These are phyloP conservation scores for Lepidurus couesii DNA, from an alignment of 1,140 invertebrate genomes.

Conservation along the genomic window DNA sequence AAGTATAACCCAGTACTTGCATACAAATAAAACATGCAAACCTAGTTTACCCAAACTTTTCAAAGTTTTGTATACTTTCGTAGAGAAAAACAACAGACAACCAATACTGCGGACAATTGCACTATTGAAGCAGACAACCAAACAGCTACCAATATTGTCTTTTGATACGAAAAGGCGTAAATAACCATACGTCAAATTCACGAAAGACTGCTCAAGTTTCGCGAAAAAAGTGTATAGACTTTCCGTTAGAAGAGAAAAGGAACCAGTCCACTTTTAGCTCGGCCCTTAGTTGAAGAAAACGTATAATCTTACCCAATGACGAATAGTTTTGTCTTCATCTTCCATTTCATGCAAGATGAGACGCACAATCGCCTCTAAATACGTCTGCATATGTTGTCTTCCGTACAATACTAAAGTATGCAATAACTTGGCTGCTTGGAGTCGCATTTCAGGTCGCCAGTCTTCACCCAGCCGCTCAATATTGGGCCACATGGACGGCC, in stretches of 20 bases:
- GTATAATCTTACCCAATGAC: not conserved
- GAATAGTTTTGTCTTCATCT: not conserved
- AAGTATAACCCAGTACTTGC: too few relatives aligned
- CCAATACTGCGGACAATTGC: too few relatives aligned
- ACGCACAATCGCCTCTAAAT: not conserved
- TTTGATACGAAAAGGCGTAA: too few relatives aligned
- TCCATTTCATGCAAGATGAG: not conserved
- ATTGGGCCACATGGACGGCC: not conserved
- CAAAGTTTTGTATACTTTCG: too few relatives aligned
- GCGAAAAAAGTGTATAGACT: too few relatives aligned
- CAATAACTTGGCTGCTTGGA: not conserved
- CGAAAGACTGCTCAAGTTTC: too few relatives aligned
- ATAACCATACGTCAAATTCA: too few relatives aligned
- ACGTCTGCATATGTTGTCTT: not conserved
- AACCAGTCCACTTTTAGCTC: not conserved
- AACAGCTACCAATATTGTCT: too few relatives aligned
- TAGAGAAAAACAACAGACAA: too few relatives aligned
- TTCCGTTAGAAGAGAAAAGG: not conserved
- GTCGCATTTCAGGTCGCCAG: constrained; percentile 4
- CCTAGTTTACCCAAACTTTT: too few relatives aligned
- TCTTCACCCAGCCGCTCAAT: constrained; percentile 7
- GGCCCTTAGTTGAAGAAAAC: not conserved
- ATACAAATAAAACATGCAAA: too few relatives aligned
- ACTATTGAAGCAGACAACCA: too few relatives aligned
- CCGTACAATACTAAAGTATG: not conserved